Conservation (phyloP, 2,113 vertebrate genomes). For the Sylvia atricapilla region DNA sequence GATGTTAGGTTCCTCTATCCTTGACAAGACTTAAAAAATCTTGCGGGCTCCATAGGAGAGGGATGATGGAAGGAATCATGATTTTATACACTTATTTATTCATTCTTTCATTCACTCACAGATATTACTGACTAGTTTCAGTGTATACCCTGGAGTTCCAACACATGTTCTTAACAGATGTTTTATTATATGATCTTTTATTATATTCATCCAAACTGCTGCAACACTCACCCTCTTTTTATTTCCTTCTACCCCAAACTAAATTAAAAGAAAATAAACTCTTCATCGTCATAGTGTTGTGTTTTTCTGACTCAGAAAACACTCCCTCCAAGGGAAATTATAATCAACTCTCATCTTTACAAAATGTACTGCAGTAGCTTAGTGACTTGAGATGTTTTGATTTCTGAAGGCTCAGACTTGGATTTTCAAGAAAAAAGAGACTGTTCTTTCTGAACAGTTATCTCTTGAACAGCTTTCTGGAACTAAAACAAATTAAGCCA, state of each 20-base stretch:
- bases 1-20: background rate
- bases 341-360: constrained; percentile 33
- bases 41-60: background rate
- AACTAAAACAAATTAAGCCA: background rate
- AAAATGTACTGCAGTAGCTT: background rate
- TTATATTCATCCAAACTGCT: constrained; percentile 68
- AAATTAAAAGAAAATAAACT: constrained; percentile 62
- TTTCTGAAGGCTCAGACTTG: background rate
- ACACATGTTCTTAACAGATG: constrained; percentile 77
- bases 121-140: constrained; percentile 64
- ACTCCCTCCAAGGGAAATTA: background rate
- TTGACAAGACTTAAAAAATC: background rate
- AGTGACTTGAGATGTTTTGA: background rate
- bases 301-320: constrained; percentile 32
- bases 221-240: constrained; percentile 32
- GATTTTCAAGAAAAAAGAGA: background rate
- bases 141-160: constrained; percentile 65
- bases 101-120: constrained; percentile 62
- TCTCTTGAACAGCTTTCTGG: background rate
- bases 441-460: background rate
- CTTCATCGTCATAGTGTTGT: constrained; percentile 7
- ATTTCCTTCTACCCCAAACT: constrained; percentile 46
- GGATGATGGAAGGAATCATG: background rate
- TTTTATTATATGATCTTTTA: constrained; percentile 71
- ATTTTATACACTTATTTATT: constrained; percentile 59